These are phyloP conservation scores for Gobius niger DNA, from an alignment of 2,113 vertebrate species.

Conservation along the genomic window DNA sequence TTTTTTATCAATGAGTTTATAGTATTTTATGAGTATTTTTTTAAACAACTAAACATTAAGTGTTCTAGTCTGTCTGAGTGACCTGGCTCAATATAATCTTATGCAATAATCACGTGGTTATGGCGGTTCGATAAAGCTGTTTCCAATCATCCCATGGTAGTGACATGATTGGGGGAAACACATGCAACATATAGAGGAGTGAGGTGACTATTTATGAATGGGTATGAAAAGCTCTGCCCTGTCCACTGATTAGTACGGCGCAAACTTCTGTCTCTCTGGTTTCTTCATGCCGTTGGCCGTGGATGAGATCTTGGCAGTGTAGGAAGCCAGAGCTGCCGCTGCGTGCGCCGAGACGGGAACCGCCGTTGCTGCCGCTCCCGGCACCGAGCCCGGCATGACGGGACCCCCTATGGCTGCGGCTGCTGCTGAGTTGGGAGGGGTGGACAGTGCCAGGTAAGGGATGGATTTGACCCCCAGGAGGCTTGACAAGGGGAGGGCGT, in stretches of 20 bases:
- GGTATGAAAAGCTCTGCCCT: constrained; percentile 22
- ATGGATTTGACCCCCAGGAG: constrained; percentile 92
- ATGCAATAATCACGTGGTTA: neutral
- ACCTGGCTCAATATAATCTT: neutral
- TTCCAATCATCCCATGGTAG: constrained; percentile 43
- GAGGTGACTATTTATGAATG: neutral
- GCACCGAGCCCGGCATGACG: constrained; percentile 30
- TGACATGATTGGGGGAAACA: constrained; percentile 25
- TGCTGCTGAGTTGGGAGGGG: constrained; percentile 57
- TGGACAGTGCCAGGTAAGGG: constrained; percentile 90
- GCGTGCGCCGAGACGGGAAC: constrained; percentile 61
- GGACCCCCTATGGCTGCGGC: constrained; percentile 59
- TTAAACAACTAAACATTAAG: neutral
- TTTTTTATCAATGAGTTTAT: too few species aligned
- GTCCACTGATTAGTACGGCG: constrained; percentile 80
- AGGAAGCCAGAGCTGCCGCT: constrained; percentile 83
- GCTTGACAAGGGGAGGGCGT: constrained; percentile 92
- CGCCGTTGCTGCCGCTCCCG: constrained; percentile 22
- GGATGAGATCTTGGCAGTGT: constrained; percentile 91
- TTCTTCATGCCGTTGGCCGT: constrained; percentile 92
- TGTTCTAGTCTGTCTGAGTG: neutral
- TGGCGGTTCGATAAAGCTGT: neutral
- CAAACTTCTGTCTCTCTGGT: constrained; percentile 93
- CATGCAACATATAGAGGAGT: constrained; percentile 14
- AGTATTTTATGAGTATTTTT: too few species aligned